phyloP scores from a whole-genome alignment of 2,888 invertebrate species.

The Melitaea athalia region DNA sequence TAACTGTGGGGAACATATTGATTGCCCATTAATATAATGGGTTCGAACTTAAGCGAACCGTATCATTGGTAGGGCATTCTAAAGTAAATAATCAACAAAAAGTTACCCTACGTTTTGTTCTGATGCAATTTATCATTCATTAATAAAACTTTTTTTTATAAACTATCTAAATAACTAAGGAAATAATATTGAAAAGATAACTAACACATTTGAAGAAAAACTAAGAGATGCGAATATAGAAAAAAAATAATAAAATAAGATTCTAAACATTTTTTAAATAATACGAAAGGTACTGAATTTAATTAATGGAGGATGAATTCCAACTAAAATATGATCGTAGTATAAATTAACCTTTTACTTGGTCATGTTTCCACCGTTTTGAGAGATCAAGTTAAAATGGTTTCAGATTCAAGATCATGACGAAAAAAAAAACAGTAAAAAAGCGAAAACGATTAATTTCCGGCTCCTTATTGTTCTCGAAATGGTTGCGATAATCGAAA shows the following conservation, averaged over 20 bases:
- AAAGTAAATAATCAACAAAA: constrained; percentile 42
- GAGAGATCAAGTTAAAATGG: background rate
- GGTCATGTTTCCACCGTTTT: background rate
- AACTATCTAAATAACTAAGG: background rate
- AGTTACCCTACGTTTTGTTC: constrained; percentile 54
- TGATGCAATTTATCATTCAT: background rate
- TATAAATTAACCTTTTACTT: background rate
- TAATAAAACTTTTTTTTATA: background rate
- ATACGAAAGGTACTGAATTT: too few species aligned
- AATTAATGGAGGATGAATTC: background rate
- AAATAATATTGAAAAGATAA: background rate
- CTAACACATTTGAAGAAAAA: background rate
- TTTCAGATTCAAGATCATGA: constrained; percentile 17
- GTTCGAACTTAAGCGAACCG: constrained; percentile 65
- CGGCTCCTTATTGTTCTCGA: constrained; percentile 73
- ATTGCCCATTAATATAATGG: constrained; percentile 76
- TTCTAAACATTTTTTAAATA: too few species aligned
- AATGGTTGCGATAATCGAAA: constrained; percentile 74
- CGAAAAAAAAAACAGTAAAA: constrained; percentile 67
- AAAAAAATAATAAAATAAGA: constrained; percentile 8
- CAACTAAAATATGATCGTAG: background rate
- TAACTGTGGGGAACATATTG: constrained; percentile 71
- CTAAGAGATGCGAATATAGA: background rate
- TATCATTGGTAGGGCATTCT: constrained; percentile 63
- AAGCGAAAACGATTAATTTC: constrained; percentile 77